Evolutionary conservation across 1,140 invertebrate species (phyloP).

Genomic region (Colletes latitarsis): DNA sequence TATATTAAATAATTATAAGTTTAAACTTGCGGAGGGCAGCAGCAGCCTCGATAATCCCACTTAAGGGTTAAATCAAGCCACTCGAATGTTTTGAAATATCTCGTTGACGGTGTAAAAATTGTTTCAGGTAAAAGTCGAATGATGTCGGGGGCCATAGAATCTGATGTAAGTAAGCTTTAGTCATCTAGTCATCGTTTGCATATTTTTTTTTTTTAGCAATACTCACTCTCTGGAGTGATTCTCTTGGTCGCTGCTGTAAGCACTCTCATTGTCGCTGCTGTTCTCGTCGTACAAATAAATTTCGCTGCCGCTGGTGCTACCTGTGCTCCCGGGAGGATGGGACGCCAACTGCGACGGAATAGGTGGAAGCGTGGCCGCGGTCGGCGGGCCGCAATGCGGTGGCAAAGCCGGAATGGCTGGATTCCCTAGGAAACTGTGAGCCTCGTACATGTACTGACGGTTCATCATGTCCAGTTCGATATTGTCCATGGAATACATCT

Average conservation of each 20-base stretch:
- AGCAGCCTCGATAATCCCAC: too few species aligned
- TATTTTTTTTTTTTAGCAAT: neutral
- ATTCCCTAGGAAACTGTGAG: constrained; percentile 79
- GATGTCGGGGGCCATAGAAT: too few species aligned
- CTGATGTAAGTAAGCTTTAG: too few species aligned
- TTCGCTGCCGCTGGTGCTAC: constrained; percentile 77
- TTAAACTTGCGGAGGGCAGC: too few species aligned
- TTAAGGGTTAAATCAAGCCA: too few species aligned
- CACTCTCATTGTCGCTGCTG: constrained; percentile 76
- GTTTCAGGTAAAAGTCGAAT: too few species aligned
- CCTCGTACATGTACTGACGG: constrained; percentile 82
- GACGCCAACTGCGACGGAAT: constrained; percentile 71
- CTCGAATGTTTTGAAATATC: too few species aligned
- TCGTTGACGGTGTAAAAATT: too few species aligned
- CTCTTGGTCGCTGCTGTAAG: constrained; percentile 77
- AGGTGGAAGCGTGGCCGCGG: constrained; percentile 67
- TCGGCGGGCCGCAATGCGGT: constrained; percentile 69
- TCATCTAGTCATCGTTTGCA: too few species aligned
- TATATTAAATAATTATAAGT: too few species aligned
- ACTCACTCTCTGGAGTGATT: constrained; percentile 76
- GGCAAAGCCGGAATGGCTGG: constrained; percentile 72
- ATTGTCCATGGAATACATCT: constrained; percentile 82
- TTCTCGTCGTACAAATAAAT: constrained; percentile 76
- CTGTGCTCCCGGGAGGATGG: constrained; percentile 75
- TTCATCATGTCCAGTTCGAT: constrained; percentile 81